Percentiles rank a stretch among this genome's conserved stretches.
These are phyloP conservation scores for Temnothorax ravouxi DNA, from an alignment of 2,888 invertebrate genomes.

Conservation along the genomic window DNA sequence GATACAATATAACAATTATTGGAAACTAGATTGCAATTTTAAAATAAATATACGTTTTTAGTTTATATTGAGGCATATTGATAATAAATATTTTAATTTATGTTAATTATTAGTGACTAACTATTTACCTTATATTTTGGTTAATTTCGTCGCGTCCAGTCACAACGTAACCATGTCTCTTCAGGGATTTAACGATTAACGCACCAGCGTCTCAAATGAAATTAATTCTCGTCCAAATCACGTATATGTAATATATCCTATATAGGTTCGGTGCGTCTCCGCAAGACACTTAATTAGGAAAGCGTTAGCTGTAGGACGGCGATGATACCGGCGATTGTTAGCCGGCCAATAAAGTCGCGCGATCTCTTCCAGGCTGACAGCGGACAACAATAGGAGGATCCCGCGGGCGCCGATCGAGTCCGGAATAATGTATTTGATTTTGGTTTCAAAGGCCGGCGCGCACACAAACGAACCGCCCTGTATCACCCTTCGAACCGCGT, in stretches of 20 bases:
- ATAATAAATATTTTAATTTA: background rate
- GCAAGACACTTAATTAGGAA: conserved; percentile 69
- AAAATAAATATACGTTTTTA: background rate
- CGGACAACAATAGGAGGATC: conserved; percentile 72
- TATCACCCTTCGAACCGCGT: conserved; percentile 76
- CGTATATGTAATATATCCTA: background rate
- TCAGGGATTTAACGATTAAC: background rate
- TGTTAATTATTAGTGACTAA: background rate
- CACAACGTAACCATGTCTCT: background rate
- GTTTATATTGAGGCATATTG: background rate
- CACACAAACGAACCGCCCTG: conserved; percentile 53
- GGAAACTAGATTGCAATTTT: conserved; percentile 25
- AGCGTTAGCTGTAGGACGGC: conserved; percentile 63
- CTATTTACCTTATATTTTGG: background rate
- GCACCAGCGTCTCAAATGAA: background rate
- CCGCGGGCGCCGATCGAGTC: conserved; percentile 62
- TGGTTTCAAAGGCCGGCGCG: conserved; percentile 80
- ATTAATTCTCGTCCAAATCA: conserved; percentile 13
- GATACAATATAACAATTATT: background rate
- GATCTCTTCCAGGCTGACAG: conserved; percentile 78
- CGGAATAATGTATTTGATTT: conserved; percentile 84
- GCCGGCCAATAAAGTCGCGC: conserved; percentile 79
- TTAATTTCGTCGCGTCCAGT: background rate
- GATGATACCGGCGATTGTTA: conserved; percentile 64
- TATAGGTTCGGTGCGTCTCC: background rate